Conservation (phyloP, 2,888 invertebrate genomes). For the Synanthedon tipuliformis region DNA sequence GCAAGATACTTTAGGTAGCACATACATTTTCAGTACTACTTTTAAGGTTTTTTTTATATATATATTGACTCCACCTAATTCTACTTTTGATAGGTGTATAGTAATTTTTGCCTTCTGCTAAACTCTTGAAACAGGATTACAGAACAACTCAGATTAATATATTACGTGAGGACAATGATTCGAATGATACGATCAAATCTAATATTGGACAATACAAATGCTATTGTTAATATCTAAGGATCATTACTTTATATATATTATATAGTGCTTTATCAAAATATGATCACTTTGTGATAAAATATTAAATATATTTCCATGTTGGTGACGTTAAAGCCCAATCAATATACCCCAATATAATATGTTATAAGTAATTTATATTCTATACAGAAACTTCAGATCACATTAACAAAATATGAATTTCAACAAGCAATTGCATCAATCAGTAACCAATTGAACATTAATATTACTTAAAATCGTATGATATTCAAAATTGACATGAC, state of each 20-base stretch:
- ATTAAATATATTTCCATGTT: conserved; percentile 23
- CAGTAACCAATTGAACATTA: conserved; percentile 42
- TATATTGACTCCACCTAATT: no score
- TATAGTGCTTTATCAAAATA: conserved; percentile 60
- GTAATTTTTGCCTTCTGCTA: no score
- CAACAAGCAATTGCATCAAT: conserved; percentile 38
- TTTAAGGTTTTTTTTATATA: no score
- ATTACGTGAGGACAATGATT: no score
- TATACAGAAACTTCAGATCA: conserved; percentile 50
- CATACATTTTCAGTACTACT: no score
- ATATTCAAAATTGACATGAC: conserved; percentile 64
- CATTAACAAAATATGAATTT: conserved; percentile 59
- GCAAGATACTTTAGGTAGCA: no score
- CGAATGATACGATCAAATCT: no score
- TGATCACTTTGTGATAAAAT: conserved; percentile 38
- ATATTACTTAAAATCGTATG: conserved; percentile 40
- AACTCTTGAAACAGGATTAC: no score
- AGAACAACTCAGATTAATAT: no score
- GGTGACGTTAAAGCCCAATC: background rate
- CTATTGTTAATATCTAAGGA: background rate
- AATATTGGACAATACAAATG: background rate
- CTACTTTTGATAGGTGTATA: no score
- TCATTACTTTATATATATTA: background rate
- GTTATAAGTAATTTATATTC: background rate
- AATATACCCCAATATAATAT: background rate